A percentile compares a stretch with the other conserved stretches of the same genome.
Evolutionary conservation across 1,140 invertebrate genomes (phyloP).

Genomic region (Drosophila elegans): DNA sequence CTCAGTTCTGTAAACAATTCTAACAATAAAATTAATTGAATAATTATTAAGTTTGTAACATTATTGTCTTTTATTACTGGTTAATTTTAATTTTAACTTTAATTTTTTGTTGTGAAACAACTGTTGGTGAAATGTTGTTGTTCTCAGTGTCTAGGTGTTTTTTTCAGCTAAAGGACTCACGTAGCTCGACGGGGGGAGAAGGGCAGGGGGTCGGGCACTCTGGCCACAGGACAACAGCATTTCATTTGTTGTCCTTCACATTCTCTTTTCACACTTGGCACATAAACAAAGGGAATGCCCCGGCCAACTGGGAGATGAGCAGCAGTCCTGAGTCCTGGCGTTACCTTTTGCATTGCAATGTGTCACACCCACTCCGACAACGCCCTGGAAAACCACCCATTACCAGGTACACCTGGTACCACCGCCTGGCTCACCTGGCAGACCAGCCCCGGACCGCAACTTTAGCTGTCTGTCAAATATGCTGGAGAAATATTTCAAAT

Average conservation of each 20-base stretch:
- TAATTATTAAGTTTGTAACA: too few species aligned
- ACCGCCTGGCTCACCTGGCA: background rate
- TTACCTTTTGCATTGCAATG: conserved; percentile 66
- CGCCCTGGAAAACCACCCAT: background rate
- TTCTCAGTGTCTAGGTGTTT: background rate
- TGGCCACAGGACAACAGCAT: conserved; percentile 60
- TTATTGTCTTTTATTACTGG: too few species aligned
- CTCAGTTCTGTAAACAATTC: too few species aligned
- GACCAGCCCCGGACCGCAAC: conserved; percentile 51
- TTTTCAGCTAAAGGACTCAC: conserved; percentile 17
- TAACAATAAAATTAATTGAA: too few species aligned
- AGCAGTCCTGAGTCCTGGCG: conserved; percentile 33
- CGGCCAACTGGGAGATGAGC: conserved; percentile 31
- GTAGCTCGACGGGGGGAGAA: conserved; percentile 15
- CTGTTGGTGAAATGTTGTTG: background rate
- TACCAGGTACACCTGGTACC: background rate
- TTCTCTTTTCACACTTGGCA: conserved; percentile 75
- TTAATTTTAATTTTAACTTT: too few species aligned
- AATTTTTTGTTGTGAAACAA: background rate
- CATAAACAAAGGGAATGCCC: conserved; percentile 67
- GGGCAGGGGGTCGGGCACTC: conserved; percentile 20
- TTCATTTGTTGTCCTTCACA: conserved; percentile 80
- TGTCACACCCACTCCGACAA: conserved; percentile 30
- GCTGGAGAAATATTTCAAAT: conserved; percentile 81
- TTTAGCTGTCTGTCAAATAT: conserved; percentile 82